A percentile compares a stretch with the other conserved stretches of the same genome.
Evolutionary conservation across 2,113 vertebrate genomes (phyloP).

Genomic region (Mustela lutreola): DNA sequence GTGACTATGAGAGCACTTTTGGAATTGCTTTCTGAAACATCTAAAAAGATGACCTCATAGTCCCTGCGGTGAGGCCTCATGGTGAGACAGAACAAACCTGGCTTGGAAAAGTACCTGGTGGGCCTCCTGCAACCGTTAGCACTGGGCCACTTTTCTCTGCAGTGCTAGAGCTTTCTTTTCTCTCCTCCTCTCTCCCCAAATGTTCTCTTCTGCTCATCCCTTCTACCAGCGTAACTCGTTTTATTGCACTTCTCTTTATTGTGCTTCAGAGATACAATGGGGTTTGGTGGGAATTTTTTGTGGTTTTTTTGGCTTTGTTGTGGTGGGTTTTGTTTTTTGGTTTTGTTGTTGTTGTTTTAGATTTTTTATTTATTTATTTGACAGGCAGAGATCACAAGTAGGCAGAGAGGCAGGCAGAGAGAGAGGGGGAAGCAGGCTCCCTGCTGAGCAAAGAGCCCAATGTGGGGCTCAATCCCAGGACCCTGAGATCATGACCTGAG

Average conservation of each 20-base stretch:
- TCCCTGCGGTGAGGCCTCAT: not conserved
- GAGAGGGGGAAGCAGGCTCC: too few species aligned
- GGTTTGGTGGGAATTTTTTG: not conserved
- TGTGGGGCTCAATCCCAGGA: too few species aligned
- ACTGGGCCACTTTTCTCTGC: not conserved
- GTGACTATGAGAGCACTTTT: not conserved
- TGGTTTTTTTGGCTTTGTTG: not conserved
- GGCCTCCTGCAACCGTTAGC: not conserved
- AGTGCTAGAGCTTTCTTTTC: not conserved
- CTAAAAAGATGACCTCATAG: conserved; percentile 30
- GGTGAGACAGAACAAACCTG: not conserved
- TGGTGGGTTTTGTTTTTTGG: not conserved
- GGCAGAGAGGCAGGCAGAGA: too few species aligned
- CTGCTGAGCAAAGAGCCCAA: too few species aligned
- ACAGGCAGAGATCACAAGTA: too few species aligned
- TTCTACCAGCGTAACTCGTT: not conserved
- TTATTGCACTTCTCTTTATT: not conserved
- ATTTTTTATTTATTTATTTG: too few species aligned
- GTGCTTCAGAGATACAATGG: not conserved
- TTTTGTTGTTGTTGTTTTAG: not conserved
- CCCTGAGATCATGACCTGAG: too few species aligned
- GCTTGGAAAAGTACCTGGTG: not conserved
- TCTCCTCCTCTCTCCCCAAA: not conserved
- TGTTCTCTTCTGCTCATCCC: not conserved
- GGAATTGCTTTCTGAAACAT: conserved; percentile 20